Evolutionary conservation across 2,797 vertebrate species (phyloP).

Genomic region (Micropoecilia bifurca): DNA sequence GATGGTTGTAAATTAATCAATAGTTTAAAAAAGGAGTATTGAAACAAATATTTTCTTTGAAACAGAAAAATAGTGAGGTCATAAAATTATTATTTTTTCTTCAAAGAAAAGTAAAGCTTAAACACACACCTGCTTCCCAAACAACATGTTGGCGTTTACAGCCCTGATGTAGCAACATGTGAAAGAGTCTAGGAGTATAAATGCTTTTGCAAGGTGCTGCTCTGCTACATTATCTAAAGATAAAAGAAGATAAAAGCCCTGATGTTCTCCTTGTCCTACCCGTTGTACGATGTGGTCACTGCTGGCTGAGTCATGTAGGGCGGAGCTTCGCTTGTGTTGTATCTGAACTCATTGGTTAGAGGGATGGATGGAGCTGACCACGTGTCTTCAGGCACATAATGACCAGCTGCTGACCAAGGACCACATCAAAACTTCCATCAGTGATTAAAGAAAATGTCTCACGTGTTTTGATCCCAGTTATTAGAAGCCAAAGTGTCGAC

Average conservation of each 20-base stretch:
- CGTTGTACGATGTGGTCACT: conserved; percentile 79
- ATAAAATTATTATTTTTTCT: neutral
- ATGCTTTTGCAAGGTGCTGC: neutral
- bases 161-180: neutral
- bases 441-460: neutral
- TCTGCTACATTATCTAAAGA: neutral
- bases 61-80: neutral
- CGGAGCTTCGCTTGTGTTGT: conserved; percentile 85
- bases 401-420: conserved; percentile 71
- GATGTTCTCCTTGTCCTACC: conserved; percentile 70
- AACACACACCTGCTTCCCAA: neutral
- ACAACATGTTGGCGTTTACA: neutral
- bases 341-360: conserved; percentile 89
- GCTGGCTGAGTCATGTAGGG: conserved; percentile 84
- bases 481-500: neutral
- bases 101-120: neutral
- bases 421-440: neutral
- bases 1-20: neutral
- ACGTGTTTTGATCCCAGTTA: neutral
- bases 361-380: conserved; percentile 90
- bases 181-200: neutral
- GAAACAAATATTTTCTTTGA: neutral
- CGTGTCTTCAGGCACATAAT: conserved; percentile 86
- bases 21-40: neutral
- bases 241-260: neutral